These are phyloP conservation scores for Meteorus cinctellus DNA, from an alignment of 2,888 invertebrate genomes.

Conservation along the genomic window DNA sequence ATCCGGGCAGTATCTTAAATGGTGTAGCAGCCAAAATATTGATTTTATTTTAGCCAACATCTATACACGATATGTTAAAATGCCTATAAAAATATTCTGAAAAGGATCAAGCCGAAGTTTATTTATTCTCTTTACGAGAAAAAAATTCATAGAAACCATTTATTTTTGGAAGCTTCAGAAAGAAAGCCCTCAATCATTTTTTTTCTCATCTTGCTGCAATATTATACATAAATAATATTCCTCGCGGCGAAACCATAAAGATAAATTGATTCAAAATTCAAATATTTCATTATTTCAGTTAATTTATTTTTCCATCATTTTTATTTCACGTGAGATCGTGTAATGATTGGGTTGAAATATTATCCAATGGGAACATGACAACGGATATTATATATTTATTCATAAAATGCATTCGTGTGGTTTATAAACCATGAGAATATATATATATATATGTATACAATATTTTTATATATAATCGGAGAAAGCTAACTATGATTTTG, in stretches of 20 bases:
- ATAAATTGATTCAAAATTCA: neutral
- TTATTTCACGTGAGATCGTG: neutral
- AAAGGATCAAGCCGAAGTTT: too few species aligned
- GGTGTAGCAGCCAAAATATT: too few species aligned
- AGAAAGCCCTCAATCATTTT: too few species aligned
- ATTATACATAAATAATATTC: neutral
- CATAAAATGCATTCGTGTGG: constrained; percentile 12
- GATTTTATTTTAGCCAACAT: too few species aligned
- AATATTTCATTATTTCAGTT: neutral
- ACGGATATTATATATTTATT: constrained; percentile 5
- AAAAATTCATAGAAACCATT: neutral
- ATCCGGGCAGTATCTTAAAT: too few species aligned
- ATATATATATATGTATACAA: neutral
- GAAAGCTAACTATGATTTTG: constrained; percentile 35
- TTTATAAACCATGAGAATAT: neutral
- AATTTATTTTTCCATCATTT: neutral
- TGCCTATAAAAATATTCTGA: too few species aligned
- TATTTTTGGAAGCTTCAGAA: too few species aligned
- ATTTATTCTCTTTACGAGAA: neutral
- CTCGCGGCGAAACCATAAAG: neutral
- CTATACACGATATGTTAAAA: too few species aligned
- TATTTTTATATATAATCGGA: constrained; percentile 24
- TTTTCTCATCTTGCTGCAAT: too few species aligned
- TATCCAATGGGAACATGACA: constrained; percentile 10
- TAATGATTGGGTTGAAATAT: constrained; percentile 9